Evolutionary conservation across 2,797 vertebrate species (phyloP).

Genomic region (Poeciliopsis paucimaculata): DNA sequence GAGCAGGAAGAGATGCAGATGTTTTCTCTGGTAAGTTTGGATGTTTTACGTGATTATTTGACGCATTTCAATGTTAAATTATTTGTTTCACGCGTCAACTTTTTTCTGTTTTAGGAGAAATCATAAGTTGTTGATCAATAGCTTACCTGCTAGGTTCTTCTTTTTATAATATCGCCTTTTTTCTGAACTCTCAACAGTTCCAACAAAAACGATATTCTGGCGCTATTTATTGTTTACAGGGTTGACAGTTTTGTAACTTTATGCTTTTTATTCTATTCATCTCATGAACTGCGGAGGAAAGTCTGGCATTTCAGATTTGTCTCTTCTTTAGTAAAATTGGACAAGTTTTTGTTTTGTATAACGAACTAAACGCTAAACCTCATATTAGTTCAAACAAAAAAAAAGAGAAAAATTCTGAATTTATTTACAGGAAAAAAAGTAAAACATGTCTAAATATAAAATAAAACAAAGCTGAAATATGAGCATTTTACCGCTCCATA

Average conservation of each 20-base stretch:
- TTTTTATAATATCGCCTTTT: background rate
- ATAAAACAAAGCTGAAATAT: background rate
- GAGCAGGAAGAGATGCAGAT: slow-evolving; percentile 36
- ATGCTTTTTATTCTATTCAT: background rate
- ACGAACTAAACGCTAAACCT: background rate
- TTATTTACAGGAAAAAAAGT: background rate
- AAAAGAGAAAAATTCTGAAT: background rate
- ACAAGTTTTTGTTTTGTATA: background rate
- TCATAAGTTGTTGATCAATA: background rate
- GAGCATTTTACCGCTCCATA: background rate
- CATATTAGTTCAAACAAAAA: background rate
- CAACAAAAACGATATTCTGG: background rate
- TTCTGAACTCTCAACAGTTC: background rate
- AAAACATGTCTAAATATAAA: background rate
- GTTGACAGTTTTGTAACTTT: background rate
- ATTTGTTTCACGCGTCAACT: background rate
- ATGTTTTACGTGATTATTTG: slow-evolving; percentile 4
- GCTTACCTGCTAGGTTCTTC: background rate
- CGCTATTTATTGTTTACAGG: background rate
- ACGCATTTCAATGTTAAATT: background rate
- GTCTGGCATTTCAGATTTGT: background rate
- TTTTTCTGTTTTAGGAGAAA: background rate
- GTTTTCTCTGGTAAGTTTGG: slow-evolving; percentile 72
- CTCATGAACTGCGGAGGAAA: background rate
- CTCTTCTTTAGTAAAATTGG: background rate